phyloP scores from a whole-genome alignment of 2,113 vertebrate genomes.

The Fukomys damarensis region DNA sequence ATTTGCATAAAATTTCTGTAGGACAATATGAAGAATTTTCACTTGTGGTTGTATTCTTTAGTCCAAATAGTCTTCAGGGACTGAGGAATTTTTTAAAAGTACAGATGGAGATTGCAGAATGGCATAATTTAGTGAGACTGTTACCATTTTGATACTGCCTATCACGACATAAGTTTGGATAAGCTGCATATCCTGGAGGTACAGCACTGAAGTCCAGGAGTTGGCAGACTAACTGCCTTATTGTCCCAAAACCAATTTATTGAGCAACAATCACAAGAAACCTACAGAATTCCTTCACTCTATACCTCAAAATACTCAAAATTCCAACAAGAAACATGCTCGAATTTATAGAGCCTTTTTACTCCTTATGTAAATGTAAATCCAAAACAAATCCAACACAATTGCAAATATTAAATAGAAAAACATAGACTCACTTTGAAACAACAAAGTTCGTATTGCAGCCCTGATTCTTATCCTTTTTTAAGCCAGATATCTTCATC shows the following conservation, averaged over 20 bases:
- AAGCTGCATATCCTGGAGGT: neutral
- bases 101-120: neutral
- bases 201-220: neutral
- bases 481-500: neutral
- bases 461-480: neutral
- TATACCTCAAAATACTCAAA: neutral
- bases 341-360: neutral
- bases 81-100: neutral
- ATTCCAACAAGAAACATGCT: neutral
- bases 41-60: neutral
- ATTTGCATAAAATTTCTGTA: neutral
- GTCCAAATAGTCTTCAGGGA: neutral
- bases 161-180: neutral
- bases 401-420: neutral
- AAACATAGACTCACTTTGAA: neutral
- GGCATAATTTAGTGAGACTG: neutral
- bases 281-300: neutral
- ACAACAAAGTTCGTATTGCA: neutral
- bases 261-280: neutral
- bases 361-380: neutral
- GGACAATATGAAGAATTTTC: neutral
- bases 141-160: neutral
- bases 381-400: neutral
- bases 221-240: neutral
- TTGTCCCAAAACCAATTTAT: neutral